Conservation (phyloP, 1,140 invertebrate species). For the Spodoptera litura region DNA sequence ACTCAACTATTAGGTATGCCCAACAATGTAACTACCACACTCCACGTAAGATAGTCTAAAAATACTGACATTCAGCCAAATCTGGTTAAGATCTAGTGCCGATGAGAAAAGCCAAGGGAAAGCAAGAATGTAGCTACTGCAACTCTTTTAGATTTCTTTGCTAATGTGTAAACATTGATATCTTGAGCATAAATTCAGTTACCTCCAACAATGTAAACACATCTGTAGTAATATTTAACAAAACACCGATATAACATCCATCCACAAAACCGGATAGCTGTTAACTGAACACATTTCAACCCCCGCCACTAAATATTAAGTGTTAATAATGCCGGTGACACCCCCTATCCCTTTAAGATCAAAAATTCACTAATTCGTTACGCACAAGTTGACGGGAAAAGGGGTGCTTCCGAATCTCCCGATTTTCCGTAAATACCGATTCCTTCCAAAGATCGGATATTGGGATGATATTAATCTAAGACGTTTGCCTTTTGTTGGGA, state of each 20-base stretch:
- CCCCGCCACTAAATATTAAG: slow-evolving; percentile 78
- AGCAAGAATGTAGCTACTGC: no score
- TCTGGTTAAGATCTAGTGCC: no score
- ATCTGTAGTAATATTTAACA: background rate
- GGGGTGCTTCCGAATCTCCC: slow-evolving; percentile 68
- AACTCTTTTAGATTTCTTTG: no score
- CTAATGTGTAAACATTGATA: no score
- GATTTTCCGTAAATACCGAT: slow-evolving; percentile 64
- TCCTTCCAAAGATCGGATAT: slow-evolving; percentile 71
- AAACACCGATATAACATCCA: background rate
- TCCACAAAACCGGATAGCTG: slow-evolving; percentile 31
- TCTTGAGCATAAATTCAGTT: background rate
- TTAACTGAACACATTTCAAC: slow-evolving; percentile 64
- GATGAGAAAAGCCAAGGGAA: no score
- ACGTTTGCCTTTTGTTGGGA: slow-evolving; percentile 43
- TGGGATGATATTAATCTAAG: slow-evolving; percentile 66
- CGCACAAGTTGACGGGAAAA: slow-evolving; percentile 58
- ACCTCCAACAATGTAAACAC: background rate
- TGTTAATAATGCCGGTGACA: slow-evolving; percentile 78
- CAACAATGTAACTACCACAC: no score
- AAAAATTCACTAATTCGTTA: slow-evolving; percentile 78
- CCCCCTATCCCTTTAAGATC: slow-evolving; percentile 63
- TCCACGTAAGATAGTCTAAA: no score
- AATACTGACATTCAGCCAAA: no score
- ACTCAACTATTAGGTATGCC: no score